Evolutionary conservation across 2,113 vertebrate genomes (phyloP).

Genomic region (Aptenodytes forsteri): DNA sequence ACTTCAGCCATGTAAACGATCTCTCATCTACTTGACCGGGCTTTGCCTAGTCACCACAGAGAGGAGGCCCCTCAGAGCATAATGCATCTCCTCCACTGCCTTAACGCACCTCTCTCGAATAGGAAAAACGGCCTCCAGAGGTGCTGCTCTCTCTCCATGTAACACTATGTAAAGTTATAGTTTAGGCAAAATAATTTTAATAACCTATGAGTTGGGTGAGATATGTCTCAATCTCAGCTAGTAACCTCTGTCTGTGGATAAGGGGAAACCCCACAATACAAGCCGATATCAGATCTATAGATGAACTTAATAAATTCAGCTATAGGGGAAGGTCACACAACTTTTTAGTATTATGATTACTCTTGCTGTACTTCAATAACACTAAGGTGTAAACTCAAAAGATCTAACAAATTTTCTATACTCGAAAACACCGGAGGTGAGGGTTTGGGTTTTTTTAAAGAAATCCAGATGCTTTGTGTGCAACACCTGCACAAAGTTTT

Average conservation of each 20-base stretch:
- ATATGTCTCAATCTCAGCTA: neutral
- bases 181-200: neutral
- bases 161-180: accelerated
- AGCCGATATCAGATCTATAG: neutral
- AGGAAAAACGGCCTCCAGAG: neutral
- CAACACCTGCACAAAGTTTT: neutral
- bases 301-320: neutral
- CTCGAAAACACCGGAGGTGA: neutral
- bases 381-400: slow-evolving; percentile 51
- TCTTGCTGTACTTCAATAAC: slow-evolving; percentile 31
- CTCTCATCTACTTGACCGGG: neutral
- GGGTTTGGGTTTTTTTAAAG: neutral
- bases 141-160: neutral
- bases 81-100: neutral
- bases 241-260: neutral
- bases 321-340: neutral
- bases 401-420: slow-evolving; percentile 6
- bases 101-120: neutral
- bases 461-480: neutral
- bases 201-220: neutral
- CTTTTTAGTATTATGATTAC: neutral
- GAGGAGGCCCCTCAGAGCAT: neutral
- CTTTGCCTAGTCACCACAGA: neutral
- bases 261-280: neutral
- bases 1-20: neutral